phyloP scores from a whole-genome alignment of 2,797 vertebrate genomes.

The Coendou prehensilis region DNA sequence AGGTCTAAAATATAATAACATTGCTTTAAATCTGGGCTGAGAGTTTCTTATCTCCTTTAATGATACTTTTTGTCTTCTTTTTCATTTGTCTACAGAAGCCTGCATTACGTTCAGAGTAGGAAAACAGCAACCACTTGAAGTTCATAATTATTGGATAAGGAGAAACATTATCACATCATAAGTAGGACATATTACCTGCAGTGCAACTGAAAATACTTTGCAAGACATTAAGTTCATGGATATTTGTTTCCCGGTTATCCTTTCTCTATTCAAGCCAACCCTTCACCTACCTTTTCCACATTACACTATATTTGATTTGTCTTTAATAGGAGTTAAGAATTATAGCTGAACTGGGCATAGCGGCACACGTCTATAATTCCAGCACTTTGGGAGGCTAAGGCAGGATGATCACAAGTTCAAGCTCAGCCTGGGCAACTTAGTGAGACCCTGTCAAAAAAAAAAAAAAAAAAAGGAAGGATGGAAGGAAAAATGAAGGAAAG shows the following conservation, averaged over 20 bases:
- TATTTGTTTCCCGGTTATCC: slow-evolving; percentile 67
- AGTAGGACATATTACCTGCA: slow-evolving; percentile 68
- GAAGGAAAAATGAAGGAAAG: neutral
- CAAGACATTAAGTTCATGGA: neutral
- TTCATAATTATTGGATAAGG: slow-evolving; percentile 79
- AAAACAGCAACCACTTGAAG: slow-evolving; percentile 71
- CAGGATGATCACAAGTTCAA: neutral
- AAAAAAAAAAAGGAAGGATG: neutral
- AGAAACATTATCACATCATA: slow-evolving; percentile 70
- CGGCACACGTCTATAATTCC: neutral
- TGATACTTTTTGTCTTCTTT: neutral
- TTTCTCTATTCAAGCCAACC: neutral
- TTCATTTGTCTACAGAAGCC: slow-evolving; percentile 37
- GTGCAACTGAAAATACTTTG: slow-evolving; percentile 57
- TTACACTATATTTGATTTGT: slow-evolving; percentile 27
- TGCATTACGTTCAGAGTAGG: slow-evolving; percentile 71
- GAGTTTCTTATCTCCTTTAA: neutral
- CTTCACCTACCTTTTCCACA: slow-evolving; percentile 38
- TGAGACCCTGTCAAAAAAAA: neutral
- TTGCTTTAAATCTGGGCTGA: slow-evolving; percentile 18
- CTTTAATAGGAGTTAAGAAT: slow-evolving; percentile 20
- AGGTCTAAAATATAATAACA: slow-evolving; percentile 27
- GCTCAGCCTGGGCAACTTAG: neutral
- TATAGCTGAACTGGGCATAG: neutral
- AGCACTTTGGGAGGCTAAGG: neutral